These are phyloP conservation scores for Bos indicus DNA, from an alignment of 2,113 vertebrate genomes.

Conservation along the genomic window DNA sequence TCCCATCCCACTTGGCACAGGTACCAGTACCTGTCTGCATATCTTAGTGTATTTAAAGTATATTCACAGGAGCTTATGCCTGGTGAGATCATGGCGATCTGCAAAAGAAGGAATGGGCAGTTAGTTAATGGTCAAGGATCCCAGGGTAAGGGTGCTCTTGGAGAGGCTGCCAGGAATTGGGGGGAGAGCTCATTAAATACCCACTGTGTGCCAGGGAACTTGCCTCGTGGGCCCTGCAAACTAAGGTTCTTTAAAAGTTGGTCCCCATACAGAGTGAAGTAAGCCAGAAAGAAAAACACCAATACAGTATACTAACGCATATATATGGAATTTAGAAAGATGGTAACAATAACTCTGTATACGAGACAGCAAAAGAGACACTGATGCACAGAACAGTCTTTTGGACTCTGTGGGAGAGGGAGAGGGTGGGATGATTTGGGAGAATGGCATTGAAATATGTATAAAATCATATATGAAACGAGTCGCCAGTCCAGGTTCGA, in stretches of 20 bases:
- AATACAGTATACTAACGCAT: no score
- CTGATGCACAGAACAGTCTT: no score
- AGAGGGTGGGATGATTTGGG: no score
- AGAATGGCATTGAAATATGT: no score
- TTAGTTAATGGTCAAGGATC: not conserved
- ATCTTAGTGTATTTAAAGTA: constrained; percentile 96
- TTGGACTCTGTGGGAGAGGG: no score
- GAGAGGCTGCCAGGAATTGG: not conserved
- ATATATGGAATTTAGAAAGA: no score
- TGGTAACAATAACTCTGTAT: no score
- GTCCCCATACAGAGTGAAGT: not conserved
- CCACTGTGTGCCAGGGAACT: not conserved
- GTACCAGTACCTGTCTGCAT: constrained; percentile 92
- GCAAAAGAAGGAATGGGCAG: constrained; percentile 36
- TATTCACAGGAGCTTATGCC: constrained; percentile 96
- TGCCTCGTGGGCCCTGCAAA: not conserved
- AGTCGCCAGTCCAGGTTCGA: no score
- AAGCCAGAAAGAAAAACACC: no score
- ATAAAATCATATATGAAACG: no score
- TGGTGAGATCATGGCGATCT: constrained; percentile 99
- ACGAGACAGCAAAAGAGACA: no score
- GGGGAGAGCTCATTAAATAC: not conserved
- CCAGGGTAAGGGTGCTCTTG: not conserved
- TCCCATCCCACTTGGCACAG: not conserved
- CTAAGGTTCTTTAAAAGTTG: not conserved